Evolutionary conservation across 2,113 vertebrate genomes (phyloP), one percentile per base, ranked within the genome.

Genomic region (Todiramphus saurophagus): DNA sequence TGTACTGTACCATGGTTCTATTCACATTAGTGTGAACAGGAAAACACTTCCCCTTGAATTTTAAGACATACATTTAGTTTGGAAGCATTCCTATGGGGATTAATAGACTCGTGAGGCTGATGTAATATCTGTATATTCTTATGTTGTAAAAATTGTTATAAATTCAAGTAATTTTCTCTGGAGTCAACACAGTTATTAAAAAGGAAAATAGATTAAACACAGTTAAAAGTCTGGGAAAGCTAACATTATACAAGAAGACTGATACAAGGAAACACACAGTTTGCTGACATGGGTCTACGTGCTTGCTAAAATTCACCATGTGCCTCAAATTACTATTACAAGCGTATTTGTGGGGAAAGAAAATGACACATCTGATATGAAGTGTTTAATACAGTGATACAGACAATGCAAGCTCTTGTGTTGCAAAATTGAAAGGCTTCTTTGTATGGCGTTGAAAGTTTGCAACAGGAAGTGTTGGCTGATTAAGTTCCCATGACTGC

Each of bases 341-440:
- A 55, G 53, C 14, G 46, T 81, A 89, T 43, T 85, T 83, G 9
- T 76, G 27, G 87, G 80, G 75, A 95, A 85, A 73, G 39, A 67
- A 96, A 95, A 85, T 80, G 69, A 37, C n/a, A 5, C 30, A 75
- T 30, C 53, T 94, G 44, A 72, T 56, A 84, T 74, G 20, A 83
- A 43, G 15, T 43, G 43, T 43, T 43, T 43, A 43, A 68, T 93
- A 37, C 30, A n/a, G 66, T 92, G 64, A 92, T 90, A 88, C 11
- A 94, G 88, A 89, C 59, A 79, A 83, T 73, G 56, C 23, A 94
- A 88, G 66, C 19, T 87, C 46, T 63, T 81, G 24, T 73, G 66
- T 90, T 97, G 93, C 66, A 94, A 93, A 92, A 96, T 18, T 86
- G 69, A 95, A 95, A 89, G 19, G 59, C 81, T 96, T 86, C 35